phyloP scores from a whole-genome alignment of 2,888 invertebrate genomes.

The Drosophila diplacantha region DNA sequence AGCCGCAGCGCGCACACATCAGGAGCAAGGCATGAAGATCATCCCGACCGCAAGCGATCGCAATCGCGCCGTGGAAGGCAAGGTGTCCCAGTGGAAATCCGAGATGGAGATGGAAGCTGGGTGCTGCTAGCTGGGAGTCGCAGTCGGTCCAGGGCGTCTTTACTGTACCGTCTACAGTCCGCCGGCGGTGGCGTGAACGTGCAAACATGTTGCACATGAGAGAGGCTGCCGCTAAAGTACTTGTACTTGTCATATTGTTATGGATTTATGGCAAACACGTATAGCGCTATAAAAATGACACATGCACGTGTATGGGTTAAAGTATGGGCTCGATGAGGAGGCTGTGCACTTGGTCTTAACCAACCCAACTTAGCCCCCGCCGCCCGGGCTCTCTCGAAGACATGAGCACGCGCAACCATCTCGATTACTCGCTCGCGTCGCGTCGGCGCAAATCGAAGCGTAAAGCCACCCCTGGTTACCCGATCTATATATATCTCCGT shows the following conservation, averaged over 20 bases:
- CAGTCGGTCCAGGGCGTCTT: slow-evolving; percentile 55
- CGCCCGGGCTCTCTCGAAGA: slow-evolving; percentile 7
- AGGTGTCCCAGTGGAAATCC: slow-evolving; percentile 39
- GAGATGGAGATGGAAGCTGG: slow-evolving; percentile 22
- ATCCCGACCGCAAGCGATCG: slow-evolving; percentile 58
- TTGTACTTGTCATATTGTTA: slow-evolving; percentile 77
- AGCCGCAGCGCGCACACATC: slow-evolving; percentile 64
- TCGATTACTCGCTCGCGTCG: slow-evolving; percentile 37
- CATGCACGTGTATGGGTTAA: slow-evolving; percentile 65
- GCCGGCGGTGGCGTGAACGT: slow-evolving; percentile 66
- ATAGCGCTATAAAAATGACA: slow-evolving; percentile 73
- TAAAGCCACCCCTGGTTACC: slow-evolving; percentile 3
- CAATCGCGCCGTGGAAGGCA: slow-evolving; percentile 53
- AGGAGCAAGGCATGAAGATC: slow-evolving; percentile 50
- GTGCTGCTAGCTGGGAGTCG: slow-evolving; percentile 28
- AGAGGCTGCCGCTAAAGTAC: slow-evolving; percentile 75
- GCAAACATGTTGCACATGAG: slow-evolving; percentile 74
- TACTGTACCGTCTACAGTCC: slow-evolving; percentile 27
- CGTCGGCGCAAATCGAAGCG: slow-evolving; percentile 26
- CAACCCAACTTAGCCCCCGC: slow-evolving; percentile 2
- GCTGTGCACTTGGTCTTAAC: slow-evolving; percentile 2
- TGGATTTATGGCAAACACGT: slow-evolving; percentile 77
- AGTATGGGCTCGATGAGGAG: slow-evolving; percentile 42
- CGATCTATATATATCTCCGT: slow-evolving; percentile 1
- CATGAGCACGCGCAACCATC: slow-evolving; percentile 65